These are phyloP conservation scores for Dipodomys spectabilis DNA, from an alignment of 2,113 vertebrate species.

Conservation along the genomic window DNA sequence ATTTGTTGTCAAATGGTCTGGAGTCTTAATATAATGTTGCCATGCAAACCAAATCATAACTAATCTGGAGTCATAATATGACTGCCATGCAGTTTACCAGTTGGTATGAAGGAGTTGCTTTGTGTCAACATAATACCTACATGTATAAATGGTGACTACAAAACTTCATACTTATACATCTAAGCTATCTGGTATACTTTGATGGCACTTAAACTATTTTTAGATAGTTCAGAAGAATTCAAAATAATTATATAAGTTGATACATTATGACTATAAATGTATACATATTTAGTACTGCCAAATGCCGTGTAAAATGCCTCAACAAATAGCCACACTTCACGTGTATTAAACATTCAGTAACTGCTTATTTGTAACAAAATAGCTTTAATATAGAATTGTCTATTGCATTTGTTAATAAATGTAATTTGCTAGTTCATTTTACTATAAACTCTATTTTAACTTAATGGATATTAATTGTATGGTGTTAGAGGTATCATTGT, in stretches of 20 bases:
- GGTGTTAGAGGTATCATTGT: too few species aligned
- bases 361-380: background rate
- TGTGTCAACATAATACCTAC: background rate
- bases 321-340: background rate
- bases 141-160: background rate
- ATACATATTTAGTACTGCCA: background rate
- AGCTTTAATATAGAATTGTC: background rate
- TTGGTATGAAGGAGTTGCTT: slow-evolving; percentile 5
- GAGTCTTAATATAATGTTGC: too few species aligned
- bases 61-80: too few species aligned
- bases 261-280: background rate
- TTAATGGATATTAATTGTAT: too few species aligned
- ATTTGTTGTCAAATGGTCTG: too few species aligned
- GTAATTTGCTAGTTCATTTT: background rate
- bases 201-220: background rate
- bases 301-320: background rate
- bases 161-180: background rate
- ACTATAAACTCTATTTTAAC: too few species aligned
- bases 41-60: too few species aligned
- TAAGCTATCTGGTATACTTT: background rate
- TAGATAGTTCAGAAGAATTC: background rate
- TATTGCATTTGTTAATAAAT: background rate
- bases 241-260: background rate
- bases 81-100: background rate
- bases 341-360: background rate